Evolutionary conservation across 2,888 invertebrate genomes (phyloP).

Genomic region (Sicus ferrugineus): DNA sequence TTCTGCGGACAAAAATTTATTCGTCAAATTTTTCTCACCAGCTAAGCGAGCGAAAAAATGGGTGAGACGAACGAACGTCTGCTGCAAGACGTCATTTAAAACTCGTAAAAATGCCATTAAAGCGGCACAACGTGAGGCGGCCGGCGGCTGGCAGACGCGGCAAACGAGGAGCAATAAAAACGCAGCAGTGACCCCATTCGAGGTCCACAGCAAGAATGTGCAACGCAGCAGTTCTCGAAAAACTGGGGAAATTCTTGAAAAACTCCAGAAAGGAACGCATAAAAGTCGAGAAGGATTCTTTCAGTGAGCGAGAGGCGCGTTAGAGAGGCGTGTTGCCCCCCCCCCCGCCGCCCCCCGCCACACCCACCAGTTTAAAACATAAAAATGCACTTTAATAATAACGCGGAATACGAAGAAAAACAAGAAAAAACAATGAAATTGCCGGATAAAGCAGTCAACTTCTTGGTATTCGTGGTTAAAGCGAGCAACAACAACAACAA

Average conservation of each 20-base stretch:
- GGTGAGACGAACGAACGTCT: neutral
- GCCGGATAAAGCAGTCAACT: too few species aligned
- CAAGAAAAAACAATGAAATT: too few species aligned
- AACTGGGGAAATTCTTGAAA: neutral
- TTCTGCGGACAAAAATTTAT: too few species aligned
- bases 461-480: too few species aligned
- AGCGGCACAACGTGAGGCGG: neutral
- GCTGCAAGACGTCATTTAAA: neutral
- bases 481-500: too few species aligned
- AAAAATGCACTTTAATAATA: too few species aligned
- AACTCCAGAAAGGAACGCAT: neutral
- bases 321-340: too few species aligned
- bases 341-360: too few species aligned
- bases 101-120: slow-evolving; percentile 29
- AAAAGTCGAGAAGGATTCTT: too few species aligned
- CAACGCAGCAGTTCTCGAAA: neutral
- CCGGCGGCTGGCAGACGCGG: neutral
- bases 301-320: too few species aligned
- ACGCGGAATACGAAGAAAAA: too few species aligned
- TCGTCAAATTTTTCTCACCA: neutral
- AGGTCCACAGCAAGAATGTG: neutral
- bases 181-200: neutral
- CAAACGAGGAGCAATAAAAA: neutral
- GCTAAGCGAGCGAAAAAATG: neutral
- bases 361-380: too few species aligned